Evolutionary conservation across 2,113 vertebrate genomes (phyloP).

Genomic region (Hystrix brachyura): DNA sequence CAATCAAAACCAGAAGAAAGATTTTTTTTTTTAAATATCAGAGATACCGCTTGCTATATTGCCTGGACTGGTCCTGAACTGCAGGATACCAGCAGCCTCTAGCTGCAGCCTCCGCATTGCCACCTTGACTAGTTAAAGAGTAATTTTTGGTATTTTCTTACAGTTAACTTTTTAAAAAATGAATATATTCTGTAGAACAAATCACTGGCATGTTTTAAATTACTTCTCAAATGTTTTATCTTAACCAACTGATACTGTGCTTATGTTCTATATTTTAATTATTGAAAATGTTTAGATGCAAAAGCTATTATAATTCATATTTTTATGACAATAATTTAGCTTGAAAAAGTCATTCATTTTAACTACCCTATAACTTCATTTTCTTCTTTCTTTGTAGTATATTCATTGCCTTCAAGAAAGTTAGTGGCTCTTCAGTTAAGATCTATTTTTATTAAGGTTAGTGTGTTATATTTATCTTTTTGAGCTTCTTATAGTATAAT

Average conservation of each 20-base stretch:
- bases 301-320: slow-evolving; percentile 15
- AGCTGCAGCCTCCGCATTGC: not conserved
- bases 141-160: slow-evolving; percentile 43
- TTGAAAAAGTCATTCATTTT: slow-evolving; percentile 43
- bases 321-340: slow-evolving; percentile 44
- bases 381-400: slow-evolving; percentile 90
- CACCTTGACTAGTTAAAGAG: not conserved
- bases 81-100: not conserved
- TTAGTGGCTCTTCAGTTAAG: slow-evolving; percentile 96
- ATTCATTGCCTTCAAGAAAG: slow-evolving; percentile 90
- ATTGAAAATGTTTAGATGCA: slow-evolving; percentile 45
- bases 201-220: slow-evolving; percentile 18
- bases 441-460: slow-evolving; percentile 95
- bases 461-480: slow-evolving; percentile 61
- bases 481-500: slow-evolving; percentile 25
- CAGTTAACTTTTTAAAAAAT: not conserved
- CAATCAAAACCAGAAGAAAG: slow-evolving; percentile 13
- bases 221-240: slow-evolving; percentile 24
- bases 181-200: slow-evolving; percentile 25
- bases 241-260: not conserved
- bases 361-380: slow-evolving; percentile 53
- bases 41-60: not conserved
- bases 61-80: no score
- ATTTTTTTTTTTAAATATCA: not conserved
- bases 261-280: slow-evolving; percentile 56